Evolutionary conservation across 2,888 invertebrate genomes (phyloP), one percentile per base, ranked within the genome.

Genomic region (Pachymerium ferrugineum): DNA sequence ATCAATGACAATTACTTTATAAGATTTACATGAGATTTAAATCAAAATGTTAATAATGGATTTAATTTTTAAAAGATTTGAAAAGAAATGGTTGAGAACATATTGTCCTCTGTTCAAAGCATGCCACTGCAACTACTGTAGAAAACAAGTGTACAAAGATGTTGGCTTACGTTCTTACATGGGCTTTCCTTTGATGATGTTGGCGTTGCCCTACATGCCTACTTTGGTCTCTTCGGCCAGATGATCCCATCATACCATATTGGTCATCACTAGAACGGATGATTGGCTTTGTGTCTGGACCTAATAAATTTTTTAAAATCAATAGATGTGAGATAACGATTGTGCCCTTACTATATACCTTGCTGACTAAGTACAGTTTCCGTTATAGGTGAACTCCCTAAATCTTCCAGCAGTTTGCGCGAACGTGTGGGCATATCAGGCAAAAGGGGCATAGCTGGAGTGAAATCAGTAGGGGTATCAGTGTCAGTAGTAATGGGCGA

Each of bases 351-450:
- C n/a, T n/a, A n/a, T n/a, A n/a, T n/a, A 81, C 81, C 80, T 81
- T 81, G 81, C 78, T 80, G 80, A 72, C 79, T 78, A 62, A 70
- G 42, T 14, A 25, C 25, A 10, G 79, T 76, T 68, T 81, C 81
- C 62, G 80, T 80, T 75, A 83, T 81, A 25, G 83, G 82, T 22
- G 82, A 80, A 75, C 82, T 82, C 68, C 83, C 83, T 75, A 85
- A 79, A 78, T 84, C 83, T 78, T 85, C 84, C 68, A 85, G 80
- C 68, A 85, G 79, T 78, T 85, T 85, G 75, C 87, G 80, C 29
- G 86, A 86, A 73, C 85, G 81, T 54, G 85, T 85, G 42, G 85
- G 86, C 82, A 87, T 85, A 80, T 87, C 87, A 67, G 85, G 85
- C 75, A 87, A 82, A 68, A 87, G 80, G 19, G 86, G 86, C 86